Percentiles rank a stretch among this genome's conserved stretches.
Conservation (phyloP, 2,113 vertebrate genomes). For the Xiphorhynchus elegans region DNA sequence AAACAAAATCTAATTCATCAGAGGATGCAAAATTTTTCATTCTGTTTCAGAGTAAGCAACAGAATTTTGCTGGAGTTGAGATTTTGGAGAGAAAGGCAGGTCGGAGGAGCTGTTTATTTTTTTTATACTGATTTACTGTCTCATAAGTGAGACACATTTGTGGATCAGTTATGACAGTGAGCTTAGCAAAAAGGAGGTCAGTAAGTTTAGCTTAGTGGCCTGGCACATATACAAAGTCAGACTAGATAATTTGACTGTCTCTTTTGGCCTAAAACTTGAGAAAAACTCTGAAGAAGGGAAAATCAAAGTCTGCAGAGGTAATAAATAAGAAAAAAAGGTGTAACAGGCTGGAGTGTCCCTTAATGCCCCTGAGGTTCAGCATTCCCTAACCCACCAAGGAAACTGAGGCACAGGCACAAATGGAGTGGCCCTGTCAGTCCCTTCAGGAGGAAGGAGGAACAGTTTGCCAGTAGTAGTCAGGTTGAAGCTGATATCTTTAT, state of each 20-base stretch:
- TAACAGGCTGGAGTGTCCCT: neutral
- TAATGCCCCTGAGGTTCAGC: neutral
- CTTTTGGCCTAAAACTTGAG: neutral
- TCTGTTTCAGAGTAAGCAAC: neutral
- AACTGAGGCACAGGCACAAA: neutral
- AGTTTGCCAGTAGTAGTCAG: neutral
- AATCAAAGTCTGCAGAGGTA: neutral
- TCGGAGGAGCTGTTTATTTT: neutral
- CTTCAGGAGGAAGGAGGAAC: neutral
- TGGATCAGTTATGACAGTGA: neutral
- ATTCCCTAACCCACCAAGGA: neutral
- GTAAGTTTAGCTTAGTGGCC: neutral
- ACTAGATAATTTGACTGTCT: neutral
- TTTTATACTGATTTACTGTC: neutral
- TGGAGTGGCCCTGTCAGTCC: neutral
- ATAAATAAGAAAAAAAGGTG: neutral
- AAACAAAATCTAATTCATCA: neutral
- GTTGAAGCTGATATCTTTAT: conserved; percentile 1
- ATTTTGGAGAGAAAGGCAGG: neutral
- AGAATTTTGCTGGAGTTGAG: neutral
- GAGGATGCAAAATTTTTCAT: neutral
- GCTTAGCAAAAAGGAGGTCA: neutral
- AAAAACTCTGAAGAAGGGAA: neutral
- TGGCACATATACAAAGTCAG: neutral
- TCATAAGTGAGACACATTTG: neutral